Evolutionary conservation across 2,113 vertebrate genomes (phyloP).

Genomic region (Microcebus ravelobensis): DNA sequence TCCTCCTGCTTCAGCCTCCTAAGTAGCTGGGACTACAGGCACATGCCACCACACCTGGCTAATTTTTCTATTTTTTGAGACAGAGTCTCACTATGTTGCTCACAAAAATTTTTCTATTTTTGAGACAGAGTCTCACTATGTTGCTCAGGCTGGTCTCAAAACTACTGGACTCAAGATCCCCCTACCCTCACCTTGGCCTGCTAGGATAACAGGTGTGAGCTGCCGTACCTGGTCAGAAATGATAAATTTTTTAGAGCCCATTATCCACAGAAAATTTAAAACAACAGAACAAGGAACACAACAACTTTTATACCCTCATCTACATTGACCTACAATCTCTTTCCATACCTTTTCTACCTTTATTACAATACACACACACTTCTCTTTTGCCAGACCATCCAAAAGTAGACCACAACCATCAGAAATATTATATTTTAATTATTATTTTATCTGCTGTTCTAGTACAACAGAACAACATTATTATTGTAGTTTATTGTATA

Average conservation of each 20-base stretch:
- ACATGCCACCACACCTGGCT: too few relatives aligned
- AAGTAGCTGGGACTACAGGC: too few relatives aligned
- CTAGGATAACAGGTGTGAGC: too few relatives aligned
- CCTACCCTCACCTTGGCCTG: too few relatives aligned
- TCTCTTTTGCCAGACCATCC: not conserved
- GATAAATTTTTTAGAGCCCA: not conserved
- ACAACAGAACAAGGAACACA: not conserved
- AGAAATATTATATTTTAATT: slow-evolving; percentile 37
- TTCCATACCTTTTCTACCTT: not conserved
- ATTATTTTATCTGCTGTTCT: not conserved
- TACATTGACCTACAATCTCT: not conserved
- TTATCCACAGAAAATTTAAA: not conserved
- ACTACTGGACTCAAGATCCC: too few relatives aligned
- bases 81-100: too few relatives aligned
- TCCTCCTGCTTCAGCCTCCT: too few relatives aligned
- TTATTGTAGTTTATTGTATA: slow-evolving; percentile 75
- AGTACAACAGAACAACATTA: slow-evolving; percentile 68
- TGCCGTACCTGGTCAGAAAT: not conserved
- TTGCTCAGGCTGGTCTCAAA: too few relatives aligned
- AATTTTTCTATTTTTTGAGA: too few relatives aligned
- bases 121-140: too few relatives aligned
- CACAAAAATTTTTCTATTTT: too few relatives aligned
- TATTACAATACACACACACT: not conserved
- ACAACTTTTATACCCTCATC: not conserved
- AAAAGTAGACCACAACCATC: not conserved